phyloP scores from a whole-genome alignment of 2,888 invertebrate genomes.

The Odontomyia ornata region DNA sequence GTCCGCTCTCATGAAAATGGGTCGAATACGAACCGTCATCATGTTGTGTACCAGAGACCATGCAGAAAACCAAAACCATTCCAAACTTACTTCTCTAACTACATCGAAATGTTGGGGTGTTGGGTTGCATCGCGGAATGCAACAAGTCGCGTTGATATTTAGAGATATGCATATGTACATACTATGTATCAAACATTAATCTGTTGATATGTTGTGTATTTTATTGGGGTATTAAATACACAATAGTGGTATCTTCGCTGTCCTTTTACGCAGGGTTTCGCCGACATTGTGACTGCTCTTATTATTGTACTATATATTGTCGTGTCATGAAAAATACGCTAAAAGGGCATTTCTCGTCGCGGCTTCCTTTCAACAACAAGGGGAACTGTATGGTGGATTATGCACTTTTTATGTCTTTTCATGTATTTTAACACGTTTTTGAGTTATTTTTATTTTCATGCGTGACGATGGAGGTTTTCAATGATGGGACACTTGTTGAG shows the following conservation, averaged over 20 bases:
- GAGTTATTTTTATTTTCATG: no score
- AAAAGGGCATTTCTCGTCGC: not conserved
- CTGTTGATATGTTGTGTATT: no score
- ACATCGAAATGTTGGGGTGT: not conserved
- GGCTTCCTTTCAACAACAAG: not conserved
- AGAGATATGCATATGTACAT: not conserved
- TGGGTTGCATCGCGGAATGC: constrained; percentile 21
- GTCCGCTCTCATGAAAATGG: not conserved
- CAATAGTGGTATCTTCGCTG: not conserved
- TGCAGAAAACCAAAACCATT: not conserved
- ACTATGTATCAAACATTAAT: not conserved
- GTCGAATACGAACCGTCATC: constrained; percentile 10
- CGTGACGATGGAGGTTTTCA: no score
- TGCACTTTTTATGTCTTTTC: no score
- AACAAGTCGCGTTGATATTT: not conserved
- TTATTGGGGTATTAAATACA: not conserved
- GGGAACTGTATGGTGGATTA: no score
- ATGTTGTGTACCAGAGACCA: not conserved
- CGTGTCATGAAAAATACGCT: not conserved
- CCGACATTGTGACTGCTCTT: not conserved
- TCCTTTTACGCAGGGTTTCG: not conserved
- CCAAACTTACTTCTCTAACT: not conserved
- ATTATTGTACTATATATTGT: not conserved
- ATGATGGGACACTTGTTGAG: no score
- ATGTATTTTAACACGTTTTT: no score